Percentiles rank a stretch among this genome's conserved stretches.
Conservation (phyloP, 1,140 invertebrate genomes). For the Hirudo medicinalis region DNA sequence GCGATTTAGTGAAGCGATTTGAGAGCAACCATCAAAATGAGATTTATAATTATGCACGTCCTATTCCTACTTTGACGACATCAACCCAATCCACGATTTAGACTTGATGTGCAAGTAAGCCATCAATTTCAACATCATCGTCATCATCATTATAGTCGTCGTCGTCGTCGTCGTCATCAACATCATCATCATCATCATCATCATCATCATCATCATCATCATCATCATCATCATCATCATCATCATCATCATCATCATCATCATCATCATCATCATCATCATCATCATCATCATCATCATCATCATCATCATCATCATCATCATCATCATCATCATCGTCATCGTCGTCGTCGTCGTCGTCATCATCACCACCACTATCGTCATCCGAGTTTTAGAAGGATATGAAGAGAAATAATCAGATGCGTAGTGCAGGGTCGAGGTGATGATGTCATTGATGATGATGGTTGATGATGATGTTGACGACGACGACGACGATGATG, state of each 20-base stretch:
- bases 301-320: slow-evolving; percentile 9
- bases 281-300: slow-evolving; percentile 15
- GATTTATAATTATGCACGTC: no score
- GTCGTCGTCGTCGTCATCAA: slow-evolving; percentile 13
- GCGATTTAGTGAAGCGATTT: no score
- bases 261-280: slow-evolving; percentile 16
- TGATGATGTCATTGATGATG: background rate
- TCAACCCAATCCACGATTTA: no score
- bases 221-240: slow-evolving; percentile 17
- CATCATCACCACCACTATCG: background rate
- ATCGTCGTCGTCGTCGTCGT: slow-evolving; percentile 4
- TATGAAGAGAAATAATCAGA: background rate
- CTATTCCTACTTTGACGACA: no score
- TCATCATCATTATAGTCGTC: no score
- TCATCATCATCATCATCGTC: slow-evolving; percentile 12
- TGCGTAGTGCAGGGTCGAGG: background rate
- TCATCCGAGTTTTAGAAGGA: background rate
- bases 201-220: slow-evolving; percentile 17
- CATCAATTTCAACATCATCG: no score
- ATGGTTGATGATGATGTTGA: no score
- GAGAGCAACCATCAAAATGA: no score
- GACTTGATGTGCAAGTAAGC: no score
- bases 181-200: slow-evolving; percentile 14
- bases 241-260: slow-evolving; percentile 16
- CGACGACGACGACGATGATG: no score